Evolutionary conservation across 2,888 invertebrate genomes (phyloP).

Genomic region (Bembecia ichneumoniformis): DNA sequence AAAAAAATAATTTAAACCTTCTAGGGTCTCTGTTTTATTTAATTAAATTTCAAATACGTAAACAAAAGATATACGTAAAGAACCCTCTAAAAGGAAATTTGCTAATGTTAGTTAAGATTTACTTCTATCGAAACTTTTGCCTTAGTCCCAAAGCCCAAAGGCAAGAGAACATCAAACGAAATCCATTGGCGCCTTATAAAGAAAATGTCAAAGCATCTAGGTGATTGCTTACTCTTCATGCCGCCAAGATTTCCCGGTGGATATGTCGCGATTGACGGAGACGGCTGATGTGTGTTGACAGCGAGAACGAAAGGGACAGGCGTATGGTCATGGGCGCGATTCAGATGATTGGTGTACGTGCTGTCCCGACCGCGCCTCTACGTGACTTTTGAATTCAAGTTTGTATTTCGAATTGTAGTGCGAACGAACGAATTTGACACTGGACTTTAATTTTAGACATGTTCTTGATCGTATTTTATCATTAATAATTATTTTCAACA

Average conservation of each 20-base stretch:
- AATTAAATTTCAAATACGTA: no score
- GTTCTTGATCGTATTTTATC: not conserved
- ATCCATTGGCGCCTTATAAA: constrained; percentile 57
- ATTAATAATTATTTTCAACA: no score
- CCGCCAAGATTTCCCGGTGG: constrained; percentile 67
- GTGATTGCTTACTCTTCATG: constrained; percentile 28
- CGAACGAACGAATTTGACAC: constrained; percentile 34
- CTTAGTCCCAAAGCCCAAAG: not conserved
- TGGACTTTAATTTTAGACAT: constrained; percentile 17
- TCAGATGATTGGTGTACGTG: constrained; percentile 69
- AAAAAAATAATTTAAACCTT: no score
- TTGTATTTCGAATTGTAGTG: constrained; percentile 3
- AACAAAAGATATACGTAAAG: no score
- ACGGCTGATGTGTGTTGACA: constrained; percentile 12
- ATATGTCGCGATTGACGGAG: constrained; percentile 30
- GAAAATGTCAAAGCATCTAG: constrained; percentile 68
- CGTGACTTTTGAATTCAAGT: constrained; percentile 52
- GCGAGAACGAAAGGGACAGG: constrained; percentile 28
- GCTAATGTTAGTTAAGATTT: no score
- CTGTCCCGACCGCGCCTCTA: constrained; percentile 56
- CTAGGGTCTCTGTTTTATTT: no score
- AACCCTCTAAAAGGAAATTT: no score
- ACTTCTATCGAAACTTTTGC: not conserved
- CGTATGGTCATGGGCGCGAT: constrained; percentile 58
- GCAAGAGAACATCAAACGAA: constrained; percentile 42